Evolutionary conservation across 2,888 invertebrate genomes (phyloP).

Genomic region (Eremobia ochroleuca): DNA sequence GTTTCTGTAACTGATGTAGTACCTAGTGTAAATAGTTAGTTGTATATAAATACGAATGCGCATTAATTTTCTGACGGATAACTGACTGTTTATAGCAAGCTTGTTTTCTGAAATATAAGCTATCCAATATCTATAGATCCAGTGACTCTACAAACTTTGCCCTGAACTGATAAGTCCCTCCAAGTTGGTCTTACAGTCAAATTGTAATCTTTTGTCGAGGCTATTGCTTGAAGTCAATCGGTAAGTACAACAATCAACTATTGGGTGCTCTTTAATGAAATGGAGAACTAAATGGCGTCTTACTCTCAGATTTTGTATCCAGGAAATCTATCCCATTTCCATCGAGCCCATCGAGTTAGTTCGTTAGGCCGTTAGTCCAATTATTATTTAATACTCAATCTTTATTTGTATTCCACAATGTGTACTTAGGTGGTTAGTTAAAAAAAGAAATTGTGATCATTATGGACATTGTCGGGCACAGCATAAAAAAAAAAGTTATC

Average conservation of each 20-base stretch:
- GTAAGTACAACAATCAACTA: no score
- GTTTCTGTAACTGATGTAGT: no score
- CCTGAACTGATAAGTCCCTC: background rate
- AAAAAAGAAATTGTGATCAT: no score
- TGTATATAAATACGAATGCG: background rate
- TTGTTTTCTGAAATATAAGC: background rate
- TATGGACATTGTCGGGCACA: no score
- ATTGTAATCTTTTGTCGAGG: background rate
- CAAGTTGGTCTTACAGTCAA: background rate
- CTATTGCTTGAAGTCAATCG: background rate
- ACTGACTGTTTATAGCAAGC: background rate
- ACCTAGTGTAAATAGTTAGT: no score
- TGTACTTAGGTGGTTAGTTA: no score
- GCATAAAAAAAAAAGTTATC: no score
- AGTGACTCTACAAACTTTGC: background rate
- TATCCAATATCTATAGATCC: background rate
- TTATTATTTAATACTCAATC: no score
- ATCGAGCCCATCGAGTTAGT: no score
- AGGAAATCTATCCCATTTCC: background rate
- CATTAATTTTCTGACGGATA: background rate
- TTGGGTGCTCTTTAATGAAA: background rate
- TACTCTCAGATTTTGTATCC: background rate
- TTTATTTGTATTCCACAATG: no score
- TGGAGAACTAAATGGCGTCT: background rate
- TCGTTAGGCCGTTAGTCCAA: background rate